phyloP scores from a whole-genome alignment of 1,140 invertebrate species.

The Notospermus geniculatus region DNA sequence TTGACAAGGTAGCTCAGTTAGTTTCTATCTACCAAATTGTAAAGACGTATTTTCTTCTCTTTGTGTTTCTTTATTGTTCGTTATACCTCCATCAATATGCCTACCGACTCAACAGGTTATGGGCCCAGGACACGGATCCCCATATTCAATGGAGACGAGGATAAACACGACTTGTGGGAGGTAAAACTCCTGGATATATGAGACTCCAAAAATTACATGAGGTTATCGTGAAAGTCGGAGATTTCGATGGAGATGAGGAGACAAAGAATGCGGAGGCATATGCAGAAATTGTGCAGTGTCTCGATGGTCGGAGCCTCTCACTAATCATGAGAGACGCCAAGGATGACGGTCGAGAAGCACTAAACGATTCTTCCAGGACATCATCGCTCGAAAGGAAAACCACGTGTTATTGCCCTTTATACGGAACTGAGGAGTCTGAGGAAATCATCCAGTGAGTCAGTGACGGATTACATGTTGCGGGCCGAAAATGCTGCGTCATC shows the following conservation, averaged over 20 bases:
- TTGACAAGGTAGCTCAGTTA: too few species aligned
- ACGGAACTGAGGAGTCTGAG: constrained; percentile 19
- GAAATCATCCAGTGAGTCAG: constrained; percentile 7
- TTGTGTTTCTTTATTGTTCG: too few species aligned
- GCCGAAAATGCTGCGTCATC: too few species aligned
- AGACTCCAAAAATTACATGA: constrained; percentile 15
- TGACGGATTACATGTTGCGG: constrained; percentile 25
- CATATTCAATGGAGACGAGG: constrained; percentile 23
- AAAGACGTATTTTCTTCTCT: too few species aligned
- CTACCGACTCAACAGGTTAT: constrained; percentile 20
- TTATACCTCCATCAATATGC: too few species aligned
- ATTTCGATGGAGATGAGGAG: constrained; percentile 17
- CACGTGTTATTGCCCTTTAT: constrained; percentile 22
- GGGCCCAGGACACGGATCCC: constrained; percentile 16
- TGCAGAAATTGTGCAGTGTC: constrained; percentile 22
- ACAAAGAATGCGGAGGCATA: too few species aligned
- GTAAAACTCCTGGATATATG: constrained; percentile 21
- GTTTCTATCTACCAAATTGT: too few species aligned
- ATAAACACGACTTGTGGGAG: constrained; percentile 25
- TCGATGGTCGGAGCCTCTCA: constrained; percentile 22
- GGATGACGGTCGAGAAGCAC: constrained; percentile 19
- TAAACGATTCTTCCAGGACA: constrained; percentile 19
- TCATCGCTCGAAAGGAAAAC: constrained; percentile 17
- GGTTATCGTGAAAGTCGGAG: background rate
- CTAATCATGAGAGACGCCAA: too few species aligned